Evolutionary conservation across 2,888 invertebrate species (phyloP).

Genomic region (Ephialtes manifestator): DNA sequence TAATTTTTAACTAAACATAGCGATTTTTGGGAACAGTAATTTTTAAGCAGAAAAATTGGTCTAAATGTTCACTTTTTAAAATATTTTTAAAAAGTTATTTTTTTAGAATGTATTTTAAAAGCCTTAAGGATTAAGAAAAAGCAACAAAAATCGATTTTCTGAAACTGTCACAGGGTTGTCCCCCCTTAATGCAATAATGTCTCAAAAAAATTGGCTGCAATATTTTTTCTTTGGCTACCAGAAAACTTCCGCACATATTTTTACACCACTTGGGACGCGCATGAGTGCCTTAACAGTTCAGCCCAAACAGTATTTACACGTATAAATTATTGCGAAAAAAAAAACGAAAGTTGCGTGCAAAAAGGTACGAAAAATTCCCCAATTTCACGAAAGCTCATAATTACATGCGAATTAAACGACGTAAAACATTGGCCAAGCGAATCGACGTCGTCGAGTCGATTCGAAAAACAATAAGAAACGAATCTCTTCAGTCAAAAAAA

Average conservation of each 20-base stretch:
- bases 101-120: no score
- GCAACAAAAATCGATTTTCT: no score
- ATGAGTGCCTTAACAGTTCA: conserved; percentile 63
- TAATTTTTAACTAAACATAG: no score
- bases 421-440: neutral
- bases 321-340: conserved; percentile 33
- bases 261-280: conserved; percentile 36
- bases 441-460: neutral
- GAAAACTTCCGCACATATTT: conserved; percentile 26
- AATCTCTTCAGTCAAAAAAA: conserved; percentile 61
- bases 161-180: no score
- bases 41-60: no score
- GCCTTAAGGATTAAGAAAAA: no score
- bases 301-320: conserved; percentile 57
- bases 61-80: no score
- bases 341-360: neutral
- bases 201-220: neutral
- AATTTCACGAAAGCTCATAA: conserved; percentile 7
- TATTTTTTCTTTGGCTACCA: neutral
- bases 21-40: no score
- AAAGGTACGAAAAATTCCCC: conserved; percentile 20
- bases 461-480: conserved; percentile 24
- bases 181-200: neutral
- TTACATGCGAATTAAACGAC: conserved; percentile 21
- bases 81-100: no score